Conservation (phyloP, 2,888 invertebrate species). For the Spialia ferax region DNA sequence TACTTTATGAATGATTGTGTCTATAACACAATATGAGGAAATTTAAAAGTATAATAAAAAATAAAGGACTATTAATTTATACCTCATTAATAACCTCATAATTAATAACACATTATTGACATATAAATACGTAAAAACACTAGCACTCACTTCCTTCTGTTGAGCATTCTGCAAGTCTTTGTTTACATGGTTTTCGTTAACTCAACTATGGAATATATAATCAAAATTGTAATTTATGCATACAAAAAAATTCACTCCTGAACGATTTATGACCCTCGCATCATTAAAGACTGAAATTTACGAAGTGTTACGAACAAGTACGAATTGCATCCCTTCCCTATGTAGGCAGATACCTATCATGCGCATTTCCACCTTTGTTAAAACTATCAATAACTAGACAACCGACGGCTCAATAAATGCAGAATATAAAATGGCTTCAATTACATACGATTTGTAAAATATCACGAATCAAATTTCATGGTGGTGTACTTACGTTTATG, state of each 20-base stretch:
- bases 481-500: constrained; percentile 47
- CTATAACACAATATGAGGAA: too few species aligned
- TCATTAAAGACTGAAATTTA: background rate
- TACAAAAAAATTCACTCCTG: background rate
- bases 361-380: constrained; percentile 54
- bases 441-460: constrained; percentile 29
- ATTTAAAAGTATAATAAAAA: too few species aligned
- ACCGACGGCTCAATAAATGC: constrained; percentile 36
- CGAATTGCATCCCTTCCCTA: constrained; percentile 31
- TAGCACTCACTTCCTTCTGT: constrained; percentile 25
- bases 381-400: constrained; percentile 43
- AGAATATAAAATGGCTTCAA: constrained; percentile 53
- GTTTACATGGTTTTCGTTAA: constrained; percentile 26
- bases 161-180: constrained; percentile 14
- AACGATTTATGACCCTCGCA: constrained; percentile 10
- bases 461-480: constrained; percentile 14
- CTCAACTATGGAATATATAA: background rate
- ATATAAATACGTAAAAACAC: background rate
- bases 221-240: background rate
- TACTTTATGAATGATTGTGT: too few species aligned
- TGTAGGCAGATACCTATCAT: constrained; percentile 50
- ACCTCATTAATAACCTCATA: too few species aligned
- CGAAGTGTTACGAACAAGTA: constrained; percentile 18
- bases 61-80: too few species aligned
- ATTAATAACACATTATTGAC: too few species aligned